Base-by-base conservation (phyloP, 2,888 invertebrate species). In the Mycalesis mineus region DNA sequence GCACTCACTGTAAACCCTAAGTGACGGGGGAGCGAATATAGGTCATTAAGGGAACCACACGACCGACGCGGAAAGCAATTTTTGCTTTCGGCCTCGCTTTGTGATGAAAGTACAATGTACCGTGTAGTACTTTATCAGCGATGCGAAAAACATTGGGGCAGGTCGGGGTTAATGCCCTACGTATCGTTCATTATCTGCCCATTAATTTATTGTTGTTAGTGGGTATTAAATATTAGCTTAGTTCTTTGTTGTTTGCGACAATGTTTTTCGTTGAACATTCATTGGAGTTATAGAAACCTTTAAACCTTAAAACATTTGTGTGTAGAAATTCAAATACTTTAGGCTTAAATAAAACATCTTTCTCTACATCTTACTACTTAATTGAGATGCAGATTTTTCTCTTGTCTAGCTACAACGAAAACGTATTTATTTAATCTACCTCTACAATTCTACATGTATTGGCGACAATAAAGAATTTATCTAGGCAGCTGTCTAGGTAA, bases 1-100 rank as follows among this genome's bases (percentile, higher is more conserved):
- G 82, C 79, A 84, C 77, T 78, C 77, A 78, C 71, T 75, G 82
- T 75, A 82, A 84, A 73, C 82, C 81, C 88, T 88, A 85, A 84
- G 80, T 80, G 75, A 77, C 75, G 81, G 83, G 87, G 86, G 85
- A 81, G 65, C 63, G 65, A 74, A 88, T 85, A 72, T 87, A 86
- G 86, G 88, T 88, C 88, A 84, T 81, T 67, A 74, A 80, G 75
- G 78, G 80, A 75, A 75, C 74, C 54, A 57, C 65, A 73, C 73
- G 70, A 66, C 70, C 65, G 62, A 58, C 69, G 72, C 77, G 77
- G 73, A 73, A 78, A 77, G 68, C 72, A 70, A 73, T 73, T 72
- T 69, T 65, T 68, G 68, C 69, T 70, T 73, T 70, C 63, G 65
- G 69, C 69, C 68, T 68, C 70, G 68, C 68, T 65, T 68, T 64